Evolutionary conservation across 2,797 vertebrate species (phyloP), one percentile per base, ranked within the genome.

Genomic region (Euthynnus affinis): DNA sequence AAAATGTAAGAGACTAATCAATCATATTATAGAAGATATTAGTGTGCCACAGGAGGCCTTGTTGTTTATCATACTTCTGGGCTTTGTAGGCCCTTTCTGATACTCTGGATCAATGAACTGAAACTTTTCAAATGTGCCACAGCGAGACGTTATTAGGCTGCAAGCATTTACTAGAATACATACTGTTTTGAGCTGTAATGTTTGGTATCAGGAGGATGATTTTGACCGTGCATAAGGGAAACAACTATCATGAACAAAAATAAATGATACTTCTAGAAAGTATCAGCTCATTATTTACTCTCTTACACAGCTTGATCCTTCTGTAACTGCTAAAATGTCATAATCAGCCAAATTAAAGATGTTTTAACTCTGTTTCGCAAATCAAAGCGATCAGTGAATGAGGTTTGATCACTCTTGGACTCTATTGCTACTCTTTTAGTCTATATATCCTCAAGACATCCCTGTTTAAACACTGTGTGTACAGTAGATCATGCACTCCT

Each of bases 41-140:
- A 29, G 10, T 77, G 53, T 67, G 9, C 17, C 60, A 22, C 44
- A 37, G 9, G 44, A 75, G 71, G 65, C 76, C 72, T 77, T 70
- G 44, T 20, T 76, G 61, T 67, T 79, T 73, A 10, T 69, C 22
- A 42, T 29, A 48, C 9, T 51, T 76, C 23, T 37, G 5, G 1
- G 4, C 46, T 18, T 6, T 46, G 1, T 9, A 10, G 49, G 52
- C 56, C 27, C 68, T 62, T 81, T 55, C 3, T 58, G 5, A 20
- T 63, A 8, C 32, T 51, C 9, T 20, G 0, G 29, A 64, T 49
- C 8, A 25, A 8, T 15, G 22, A 44, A 73, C 29, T 76, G 0
- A 64, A 90, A 75, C 58, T 77, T 86, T 76, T 6, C 20, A 65
- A 79, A 60, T 42, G 49, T 13, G 20, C 17, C 8, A 34, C 61